Base-by-base conservation (phyloP, 2,797 vertebrate species). In the Falco rusticolus region DNA sequence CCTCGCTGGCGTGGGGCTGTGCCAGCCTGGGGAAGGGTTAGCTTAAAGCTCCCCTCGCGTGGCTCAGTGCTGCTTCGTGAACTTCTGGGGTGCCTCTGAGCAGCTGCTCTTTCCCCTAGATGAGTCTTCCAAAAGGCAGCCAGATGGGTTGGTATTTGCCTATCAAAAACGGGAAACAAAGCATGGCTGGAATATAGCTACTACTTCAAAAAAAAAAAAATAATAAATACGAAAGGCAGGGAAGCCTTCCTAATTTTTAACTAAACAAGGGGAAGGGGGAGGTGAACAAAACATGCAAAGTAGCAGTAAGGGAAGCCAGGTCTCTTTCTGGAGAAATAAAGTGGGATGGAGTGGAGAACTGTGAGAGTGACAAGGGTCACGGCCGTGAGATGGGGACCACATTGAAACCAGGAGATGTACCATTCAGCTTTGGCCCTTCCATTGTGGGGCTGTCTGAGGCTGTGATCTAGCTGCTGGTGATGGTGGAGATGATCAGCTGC, bases 1-100 rank as follows among this genome's bases (percentile, higher is more conserved):
- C 14, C 59, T 53, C 19, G 15, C 7, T 1, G 1, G 51, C 3
- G 0, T 5, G 16, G 16, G 26, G 26, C 47, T 47, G 28, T 13
- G 37, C 28, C 54, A 61, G 70, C n/a, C 37, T n/a, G 1, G 1
- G 33, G 37, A 26, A 57, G 33, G 19, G 4, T 8, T 12, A n/a
- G 43, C 39, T 59, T 26, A 21, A 53, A 54, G 6, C 14, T 69
- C 41, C 25, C 41, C 34, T 69, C 3, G 0, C 21, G 9, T 11
- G 39, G 29, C 20, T 65, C 7, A 0, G 11, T 1, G 4, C 16
- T 9, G 33, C 37, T 59, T 31, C 29, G 29, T 47, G 51, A 71
- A 16, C 17, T 65, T 29, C 17, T 59, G 39, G n/a, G 4, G 29
- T 25, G 39, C 24, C 39, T 39, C 66, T 39, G 59, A 39, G 59